Percentiles rank a stretch among this genome's conserved stretches.
Conservation (phyloP, 1,140 invertebrate genomes). For the Trinorchestia longiramus region DNA sequence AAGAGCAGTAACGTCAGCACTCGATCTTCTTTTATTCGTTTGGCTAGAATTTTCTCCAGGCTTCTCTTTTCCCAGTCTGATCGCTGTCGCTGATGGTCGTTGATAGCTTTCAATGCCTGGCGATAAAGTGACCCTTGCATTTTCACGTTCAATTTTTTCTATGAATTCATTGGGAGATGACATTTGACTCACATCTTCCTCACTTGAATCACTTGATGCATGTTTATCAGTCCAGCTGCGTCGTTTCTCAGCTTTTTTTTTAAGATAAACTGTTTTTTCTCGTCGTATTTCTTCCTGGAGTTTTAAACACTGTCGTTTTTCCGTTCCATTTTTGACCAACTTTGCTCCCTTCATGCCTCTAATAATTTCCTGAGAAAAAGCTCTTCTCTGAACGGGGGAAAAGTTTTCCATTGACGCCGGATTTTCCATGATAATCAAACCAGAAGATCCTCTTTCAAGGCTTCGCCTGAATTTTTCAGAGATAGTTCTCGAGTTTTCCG, state of each 20-base stretch:
- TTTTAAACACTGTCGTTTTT: background rate
- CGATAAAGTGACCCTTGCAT: background rate
- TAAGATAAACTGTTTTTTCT: background rate
- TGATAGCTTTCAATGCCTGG: background rate
- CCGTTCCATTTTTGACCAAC: background rate
- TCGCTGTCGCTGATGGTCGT: background rate
- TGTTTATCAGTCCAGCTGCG: background rate
- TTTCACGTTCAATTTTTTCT: background rate
- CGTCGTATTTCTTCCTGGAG: background rate
- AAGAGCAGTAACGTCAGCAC: background rate
- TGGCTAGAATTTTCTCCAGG: background rate
- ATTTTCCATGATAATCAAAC: slow-evolving; percentile 30
- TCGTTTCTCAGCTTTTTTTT: background rate
- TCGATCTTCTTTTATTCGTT: background rate
- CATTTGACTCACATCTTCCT: background rate
- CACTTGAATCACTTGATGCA: background rate
- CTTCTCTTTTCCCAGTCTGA: background rate
- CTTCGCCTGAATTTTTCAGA: background rate
- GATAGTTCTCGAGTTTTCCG: background rate
- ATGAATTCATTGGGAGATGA: background rate
- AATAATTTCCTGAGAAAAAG: slow-evolving; percentile 16
- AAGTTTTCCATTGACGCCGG: slow-evolving; percentile 3
- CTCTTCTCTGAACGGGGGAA: slow-evolving; percentile 36
- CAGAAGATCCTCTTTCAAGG: slow-evolving; percentile 23
- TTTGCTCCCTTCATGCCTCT: background rate